Conservation (phyloP, 2,888 invertebrate genomes). For the Shargacucullia verbasci region DNA sequence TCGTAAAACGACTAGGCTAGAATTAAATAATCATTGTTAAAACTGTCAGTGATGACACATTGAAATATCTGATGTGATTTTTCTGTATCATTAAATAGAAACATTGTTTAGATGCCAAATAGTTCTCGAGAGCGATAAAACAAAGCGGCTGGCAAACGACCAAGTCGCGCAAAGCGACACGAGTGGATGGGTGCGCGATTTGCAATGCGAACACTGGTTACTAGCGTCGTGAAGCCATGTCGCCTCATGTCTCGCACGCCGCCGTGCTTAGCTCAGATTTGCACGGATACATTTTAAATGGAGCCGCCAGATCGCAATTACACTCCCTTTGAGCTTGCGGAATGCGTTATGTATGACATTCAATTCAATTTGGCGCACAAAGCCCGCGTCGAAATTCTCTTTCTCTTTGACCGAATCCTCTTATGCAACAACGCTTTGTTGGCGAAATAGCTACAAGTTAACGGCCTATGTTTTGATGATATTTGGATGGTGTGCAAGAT, state of each 20-base stretch:
- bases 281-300: slow-evolving; percentile 86
- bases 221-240: slow-evolving; percentile 59
- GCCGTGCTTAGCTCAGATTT: slow-evolving; percentile 78
- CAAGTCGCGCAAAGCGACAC: slow-evolving; percentile 81
- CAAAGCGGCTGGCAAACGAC: slow-evolving; percentile 85
- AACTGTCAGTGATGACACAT: slow-evolving; percentile 72
- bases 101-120: slow-evolving; percentile 86
- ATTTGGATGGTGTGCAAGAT: slow-evolving; percentile 39
- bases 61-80: slow-evolving; percentile 79
- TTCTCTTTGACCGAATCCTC: slow-evolving; percentile 82
- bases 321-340: slow-evolving; percentile 85
- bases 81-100: slow-evolving; percentile 85
- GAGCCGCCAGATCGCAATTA: slow-evolving; percentile 86
- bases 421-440: slow-evolving; percentile 80
- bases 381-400: slow-evolving; percentile 82
- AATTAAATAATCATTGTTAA: slow-evolving; percentile 61
- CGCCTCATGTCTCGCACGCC: slow-evolving; percentile 60
- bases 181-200: slow-evolving; percentile 82
- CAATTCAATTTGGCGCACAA: slow-evolving; percentile 86
- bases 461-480: slow-evolving; percentile 62
- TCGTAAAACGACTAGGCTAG: slow-evolving; percentile 30
- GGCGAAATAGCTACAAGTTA: slow-evolving; percentile 72
- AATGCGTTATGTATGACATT: slow-evolving; percentile 86
- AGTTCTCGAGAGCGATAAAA: slow-evolving; percentile 84
- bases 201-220: slow-evolving; percentile 67